Evolutionary conservation across 2,113 vertebrate genomes (phyloP).

Genomic region (Psilopogon haemacephalus): DNA sequence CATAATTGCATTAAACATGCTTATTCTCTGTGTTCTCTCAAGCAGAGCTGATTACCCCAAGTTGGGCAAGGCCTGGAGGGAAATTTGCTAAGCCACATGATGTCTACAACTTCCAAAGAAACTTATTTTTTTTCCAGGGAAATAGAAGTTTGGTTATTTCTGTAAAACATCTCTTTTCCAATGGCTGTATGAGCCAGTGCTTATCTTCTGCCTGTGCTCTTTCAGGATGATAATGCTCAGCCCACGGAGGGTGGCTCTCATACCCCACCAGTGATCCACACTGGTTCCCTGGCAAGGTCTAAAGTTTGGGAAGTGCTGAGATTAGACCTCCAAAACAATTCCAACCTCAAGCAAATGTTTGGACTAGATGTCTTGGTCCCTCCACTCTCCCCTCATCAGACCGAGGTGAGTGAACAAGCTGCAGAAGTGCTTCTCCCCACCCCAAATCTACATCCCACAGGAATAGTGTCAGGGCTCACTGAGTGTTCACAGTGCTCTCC

Average conservation of each 20-base stretch:
- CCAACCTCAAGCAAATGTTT: neutral
- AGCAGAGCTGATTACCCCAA: constrained; percentile 61
- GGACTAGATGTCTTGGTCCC: neutral
- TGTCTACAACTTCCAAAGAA: constrained; percentile 39
- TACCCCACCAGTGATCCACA: rapidly evolving
- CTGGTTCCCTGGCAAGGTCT: neutral
- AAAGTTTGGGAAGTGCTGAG: neutral
- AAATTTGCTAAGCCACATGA: constrained; percentile 58
- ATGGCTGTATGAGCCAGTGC: neutral
- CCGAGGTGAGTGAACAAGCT: neutral
- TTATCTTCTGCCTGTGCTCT: neutral
- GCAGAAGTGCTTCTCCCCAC: neutral
- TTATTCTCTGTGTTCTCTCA: constrained; percentile 56
- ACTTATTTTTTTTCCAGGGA: neutral
- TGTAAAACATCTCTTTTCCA: neutral
- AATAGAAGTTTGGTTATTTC: neutral
- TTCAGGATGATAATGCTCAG: neutral
- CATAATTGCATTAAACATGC: constrained; percentile 76
- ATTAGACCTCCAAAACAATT: neutral
- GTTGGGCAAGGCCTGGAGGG: constrained; percentile 53
- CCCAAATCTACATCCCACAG: neutral
- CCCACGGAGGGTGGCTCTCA: rapidly evolving
- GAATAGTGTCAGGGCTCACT: neutral
- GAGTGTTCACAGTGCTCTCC: neutral
- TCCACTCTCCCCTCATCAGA: neutral